Percentiles rank a stretch among this genome's conserved stretches.
These are phyloP conservation scores for Cromileptes altivelis DNA, from an alignment of 2,113 vertebrate species.

Conservation along the genomic window DNA sequence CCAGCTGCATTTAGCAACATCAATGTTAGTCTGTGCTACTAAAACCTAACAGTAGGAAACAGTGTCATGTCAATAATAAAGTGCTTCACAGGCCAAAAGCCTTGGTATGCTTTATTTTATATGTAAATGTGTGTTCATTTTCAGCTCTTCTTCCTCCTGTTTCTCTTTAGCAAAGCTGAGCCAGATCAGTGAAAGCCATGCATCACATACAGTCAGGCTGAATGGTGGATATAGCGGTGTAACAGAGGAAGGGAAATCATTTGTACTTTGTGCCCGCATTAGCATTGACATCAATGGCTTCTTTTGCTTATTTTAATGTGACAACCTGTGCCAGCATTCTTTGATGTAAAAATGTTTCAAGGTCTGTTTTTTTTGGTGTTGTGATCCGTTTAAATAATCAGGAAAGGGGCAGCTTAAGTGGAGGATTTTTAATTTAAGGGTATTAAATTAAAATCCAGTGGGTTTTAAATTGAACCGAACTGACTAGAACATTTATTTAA, in stretches of 20 bases:
- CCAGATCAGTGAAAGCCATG: constrained; percentile 46
- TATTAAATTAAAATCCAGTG: constrained; percentile 33
- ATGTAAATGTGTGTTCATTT: constrained; percentile 44
- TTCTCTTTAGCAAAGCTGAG: constrained; percentile 17
- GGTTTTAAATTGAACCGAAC: constrained; percentile 31
- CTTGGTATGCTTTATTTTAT: constrained; percentile 53
- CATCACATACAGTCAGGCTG: constrained; percentile 23
- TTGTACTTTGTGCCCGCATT: constrained; percentile 39
- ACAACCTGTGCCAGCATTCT: constrained; percentile 29
- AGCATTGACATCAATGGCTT: constrained; percentile 34
- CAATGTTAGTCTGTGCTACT: constrained; percentile 59
- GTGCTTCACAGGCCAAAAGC: constrained; percentile 72
- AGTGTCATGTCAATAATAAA: constrained; percentile 72
- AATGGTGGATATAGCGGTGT: constrained; percentile 16
- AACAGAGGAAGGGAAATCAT: constrained; percentile 16
- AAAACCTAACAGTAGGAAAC: constrained; percentile 53
- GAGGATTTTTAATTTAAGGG: constrained; percentile 30
- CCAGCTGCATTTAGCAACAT: constrained; percentile 61
- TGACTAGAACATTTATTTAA: constrained; percentile 14
- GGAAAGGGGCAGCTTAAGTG: constrained; percentile 4
- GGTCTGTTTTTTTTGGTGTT: constrained; percentile 11
- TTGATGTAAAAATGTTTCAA: constrained; percentile 11
- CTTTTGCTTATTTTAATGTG: constrained; percentile 1
- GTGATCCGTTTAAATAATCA: constrained; percentile 30
- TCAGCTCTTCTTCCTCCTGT: background rate